These are phyloP conservation scores for Drosophila pallidifrons DNA, from an alignment of 1,140 invertebrate species.

Conservation along the genomic window DNA sequence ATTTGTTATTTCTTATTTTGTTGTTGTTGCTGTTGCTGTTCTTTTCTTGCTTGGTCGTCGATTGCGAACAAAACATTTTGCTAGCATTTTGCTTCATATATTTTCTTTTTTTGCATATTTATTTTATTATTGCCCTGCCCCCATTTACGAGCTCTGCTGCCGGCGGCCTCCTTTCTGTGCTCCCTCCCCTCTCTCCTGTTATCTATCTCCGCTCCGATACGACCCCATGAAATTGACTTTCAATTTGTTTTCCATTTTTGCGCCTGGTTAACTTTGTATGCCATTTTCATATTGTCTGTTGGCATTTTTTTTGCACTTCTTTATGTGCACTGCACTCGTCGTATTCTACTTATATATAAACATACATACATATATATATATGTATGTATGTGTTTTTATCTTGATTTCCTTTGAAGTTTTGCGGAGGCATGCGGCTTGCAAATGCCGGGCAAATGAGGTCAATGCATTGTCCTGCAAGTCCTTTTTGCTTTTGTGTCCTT, in stretches of 20 bases:
- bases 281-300: slow-evolving; percentile 56
- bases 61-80: slow-evolving; percentile 37
- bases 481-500: slow-evolving; percentile 21
- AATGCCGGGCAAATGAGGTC: slow-evolving; percentile 57
- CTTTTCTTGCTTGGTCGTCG: not conserved
- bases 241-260: slow-evolving; percentile 68
- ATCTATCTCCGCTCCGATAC: not conserved
- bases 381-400: not conserved
- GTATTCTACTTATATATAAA: slow-evolving; percentile 2
- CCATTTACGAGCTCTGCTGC: slow-evolving; percentile 31
- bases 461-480: slow-evolving; percentile 54
- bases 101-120: slow-evolving; percentile 36
- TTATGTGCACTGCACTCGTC: slow-evolving; percentile 2
- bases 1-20: slow-evolving; percentile 9
- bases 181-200: not conserved
- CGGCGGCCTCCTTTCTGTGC: not conserved
- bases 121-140: slow-evolving; percentile 37
- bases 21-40: slow-evolving; percentile 4
- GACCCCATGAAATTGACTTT: slow-evolving; percentile 67
- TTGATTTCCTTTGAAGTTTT: slow-evolving; percentile 33
- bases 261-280: slow-evolving; percentile 65
- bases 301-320: not conserved
- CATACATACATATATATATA: not conserved
- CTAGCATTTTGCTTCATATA: slow-evolving; percentile 23
- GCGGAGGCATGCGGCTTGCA: slow-evolving; percentile 8